A percentile compares a stretch with the other conserved stretches of the same genome.
These are phyloP conservation scores for Ptilorrhoa leucosticta DNA, from an alignment of 2,113 vertebrate genomes.

Conservation along the genomic window DNA sequence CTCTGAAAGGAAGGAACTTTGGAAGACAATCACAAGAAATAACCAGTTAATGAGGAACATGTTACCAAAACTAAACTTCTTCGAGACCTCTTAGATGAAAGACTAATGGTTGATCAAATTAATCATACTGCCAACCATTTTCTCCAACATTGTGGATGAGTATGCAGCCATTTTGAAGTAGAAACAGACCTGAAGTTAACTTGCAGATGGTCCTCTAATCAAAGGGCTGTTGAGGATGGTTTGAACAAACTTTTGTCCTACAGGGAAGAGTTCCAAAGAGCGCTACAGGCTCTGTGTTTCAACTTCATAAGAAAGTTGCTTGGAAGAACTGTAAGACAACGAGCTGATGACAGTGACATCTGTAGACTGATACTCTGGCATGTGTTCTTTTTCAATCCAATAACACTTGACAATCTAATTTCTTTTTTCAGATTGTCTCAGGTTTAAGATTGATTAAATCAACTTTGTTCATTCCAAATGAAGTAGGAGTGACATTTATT, in stretches of 20 bases:
- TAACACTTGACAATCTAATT: not conserved
- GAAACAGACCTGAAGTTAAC: not conserved
- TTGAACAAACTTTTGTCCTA: not conserved
- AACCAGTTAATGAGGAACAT: not conserved
- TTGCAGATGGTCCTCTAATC: not conserved
- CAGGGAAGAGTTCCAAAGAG: not conserved
- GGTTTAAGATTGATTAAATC: constrained; percentile 1
- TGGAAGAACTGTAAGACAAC: not conserved
- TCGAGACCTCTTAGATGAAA: not conserved
- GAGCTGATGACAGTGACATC: not conserved
- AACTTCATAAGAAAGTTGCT: not conserved
- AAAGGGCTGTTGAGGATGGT: not conserved
- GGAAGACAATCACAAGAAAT: not conserved
- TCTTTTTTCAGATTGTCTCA: not conserved
- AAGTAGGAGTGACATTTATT: not conserved
- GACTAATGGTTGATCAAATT: not conserved
- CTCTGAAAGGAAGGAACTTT: not conserved
- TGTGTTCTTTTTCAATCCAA: not conserved
- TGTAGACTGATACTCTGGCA: not conserved
- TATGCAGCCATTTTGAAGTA: not conserved
- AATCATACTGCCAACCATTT: not conserved
- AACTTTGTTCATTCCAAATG: not conserved
- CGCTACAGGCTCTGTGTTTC: not conserved
- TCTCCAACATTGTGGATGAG: not conserved
- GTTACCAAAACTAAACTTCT: not conserved